Percentiles rank a stretch among this genome's conserved stretches.
phyloP scores from a whole-genome alignment of 2,113 vertebrate species.

The Pteropus alecto region DNA sequence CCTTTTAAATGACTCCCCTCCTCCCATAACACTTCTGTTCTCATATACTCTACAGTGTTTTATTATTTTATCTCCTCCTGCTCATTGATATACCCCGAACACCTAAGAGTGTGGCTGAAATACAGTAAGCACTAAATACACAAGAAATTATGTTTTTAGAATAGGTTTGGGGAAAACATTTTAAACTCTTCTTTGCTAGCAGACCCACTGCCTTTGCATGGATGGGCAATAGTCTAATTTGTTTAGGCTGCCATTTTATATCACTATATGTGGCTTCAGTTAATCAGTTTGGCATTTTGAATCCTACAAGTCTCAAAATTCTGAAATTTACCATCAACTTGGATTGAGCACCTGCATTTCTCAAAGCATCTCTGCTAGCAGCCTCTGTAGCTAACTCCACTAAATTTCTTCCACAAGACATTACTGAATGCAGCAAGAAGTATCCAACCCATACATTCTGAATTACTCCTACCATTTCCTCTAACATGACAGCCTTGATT shows the following conservation, averaged over 20 bases:
- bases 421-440: constrained; percentile 26
- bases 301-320: not conserved
- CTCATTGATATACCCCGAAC: constrained; percentile 10
- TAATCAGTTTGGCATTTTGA: not conserved
- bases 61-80: not conserved
- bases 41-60: not conserved
- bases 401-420: not conserved
- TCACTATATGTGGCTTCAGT: not conserved
- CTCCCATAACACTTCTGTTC: not conserved
- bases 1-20: not conserved
- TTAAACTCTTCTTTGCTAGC: not conserved
- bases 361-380: not conserved
- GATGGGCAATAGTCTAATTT: not conserved
- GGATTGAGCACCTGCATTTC: not conserved
- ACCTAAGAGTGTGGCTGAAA: not conserved
- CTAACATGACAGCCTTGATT: not conserved
- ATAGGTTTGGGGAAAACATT: not conserved
- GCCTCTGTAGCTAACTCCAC: not conserved
- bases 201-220: not conserved
- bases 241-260: not conserved
- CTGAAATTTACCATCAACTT: not conserved
- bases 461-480: not conserved
- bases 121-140: not conserved
- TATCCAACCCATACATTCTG: not conserved
- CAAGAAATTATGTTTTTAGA: not conserved